Percentiles rank a stretch among this genome's conserved stretches.
Conservation (phyloP, 2,888 invertebrate genomes). For the Synanthedon tipuliformis region DNA sequence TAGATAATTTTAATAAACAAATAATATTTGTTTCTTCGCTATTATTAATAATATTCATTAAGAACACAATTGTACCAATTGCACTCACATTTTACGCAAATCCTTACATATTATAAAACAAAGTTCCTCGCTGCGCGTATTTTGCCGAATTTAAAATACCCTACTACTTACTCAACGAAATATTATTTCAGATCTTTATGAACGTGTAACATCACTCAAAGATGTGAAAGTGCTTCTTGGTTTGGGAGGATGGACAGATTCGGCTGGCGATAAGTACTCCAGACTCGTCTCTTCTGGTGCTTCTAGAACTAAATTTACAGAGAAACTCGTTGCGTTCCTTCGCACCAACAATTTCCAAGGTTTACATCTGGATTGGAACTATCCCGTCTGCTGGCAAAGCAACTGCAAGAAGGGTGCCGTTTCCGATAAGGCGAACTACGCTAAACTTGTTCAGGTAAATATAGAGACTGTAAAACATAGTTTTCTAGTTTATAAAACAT, state of each 20-base stretch:
- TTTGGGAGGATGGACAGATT: slow-evolving; percentile 96
- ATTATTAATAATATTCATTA: neutral
- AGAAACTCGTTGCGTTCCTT: slow-evolving; percentile 77
- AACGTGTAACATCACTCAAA: slow-evolving; percentile 77
- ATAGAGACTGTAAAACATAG: neutral
- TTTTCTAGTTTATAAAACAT: slow-evolving; percentile 5
- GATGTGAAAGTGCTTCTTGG: slow-evolving; percentile 79
- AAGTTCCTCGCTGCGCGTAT: too few species aligned
- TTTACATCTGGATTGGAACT: slow-evolving; percentile 94
- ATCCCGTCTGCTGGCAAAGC: slow-evolving; percentile 94
- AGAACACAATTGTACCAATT: neutral
- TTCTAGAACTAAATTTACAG: slow-evolving; percentile 77
- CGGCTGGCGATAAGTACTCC: slow-evolving; percentile 88
- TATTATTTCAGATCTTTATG: slow-evolving; percentile 77
- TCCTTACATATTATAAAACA: too few species aligned
- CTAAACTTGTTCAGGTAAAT: slow-evolving; percentile 77
- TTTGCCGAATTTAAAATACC: too few species aligned
- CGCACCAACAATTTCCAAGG: slow-evolving; percentile 84
- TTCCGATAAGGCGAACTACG: slow-evolving; percentile 82
- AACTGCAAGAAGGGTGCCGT: slow-evolving; percentile 85
- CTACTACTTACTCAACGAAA: neutral
- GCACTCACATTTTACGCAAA: neutral
- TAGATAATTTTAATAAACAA: too few species aligned
- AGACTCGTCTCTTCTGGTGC: slow-evolving; percentile 77
- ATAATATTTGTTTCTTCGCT: too few species aligned